Evolutionary conservation across 1,140 invertebrate genomes (phyloP), one percentile per base, ranked within the genome.

Genomic region (Platorchestia sp.): DNA sequence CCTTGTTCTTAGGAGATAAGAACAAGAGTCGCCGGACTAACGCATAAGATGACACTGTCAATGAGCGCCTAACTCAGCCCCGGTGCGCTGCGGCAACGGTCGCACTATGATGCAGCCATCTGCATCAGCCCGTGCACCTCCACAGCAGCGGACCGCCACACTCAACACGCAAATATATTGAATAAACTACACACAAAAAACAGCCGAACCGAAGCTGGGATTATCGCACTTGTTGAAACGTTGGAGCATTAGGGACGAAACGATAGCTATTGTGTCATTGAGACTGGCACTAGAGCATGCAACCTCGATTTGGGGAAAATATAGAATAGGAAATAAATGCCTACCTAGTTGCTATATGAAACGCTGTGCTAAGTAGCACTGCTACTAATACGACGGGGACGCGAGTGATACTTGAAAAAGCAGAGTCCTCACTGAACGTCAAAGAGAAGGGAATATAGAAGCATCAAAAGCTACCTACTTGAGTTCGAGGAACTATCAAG

Each of bases 1-100:
- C 91, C 91, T 93, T 93, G 91, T 93, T 93, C 91, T 93, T 93
- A 93, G 91, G 91, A 93, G 91, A 93, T 93, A 44, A 93, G 91
- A 45, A 93, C 91, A 93, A 45, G 91, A 93, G 43, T 47, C 44
- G 45, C 45, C 91, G 91, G 91, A 93, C 43, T 44, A 47, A 44
- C 91, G 91, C 91, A 47, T 47, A 93, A 93, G 87, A 89, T 42
- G 87, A 43, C 41, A 89, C 43, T 27, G 87, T 42, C n/a, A 89
- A 89, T 14, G 87, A 89, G 87, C 87, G 87, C 87, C 87, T 89
- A 89, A 89, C 87, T 0, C 41, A 44, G 27, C 87, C 1, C 6
- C 27, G 43, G 42, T 75, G 59, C 14, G 27, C 59, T 36, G 27
- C 27, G 1, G 59, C 1, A 14, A 27, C 59, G 14, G 14, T 10